Percentiles rank a stretch among this genome's conserved stretches.
These are phyloP conservation scores for Microplitis manilae DNA, from an alignment of 2,888 invertebrate genomes.

Conservation along the genomic window DNA sequence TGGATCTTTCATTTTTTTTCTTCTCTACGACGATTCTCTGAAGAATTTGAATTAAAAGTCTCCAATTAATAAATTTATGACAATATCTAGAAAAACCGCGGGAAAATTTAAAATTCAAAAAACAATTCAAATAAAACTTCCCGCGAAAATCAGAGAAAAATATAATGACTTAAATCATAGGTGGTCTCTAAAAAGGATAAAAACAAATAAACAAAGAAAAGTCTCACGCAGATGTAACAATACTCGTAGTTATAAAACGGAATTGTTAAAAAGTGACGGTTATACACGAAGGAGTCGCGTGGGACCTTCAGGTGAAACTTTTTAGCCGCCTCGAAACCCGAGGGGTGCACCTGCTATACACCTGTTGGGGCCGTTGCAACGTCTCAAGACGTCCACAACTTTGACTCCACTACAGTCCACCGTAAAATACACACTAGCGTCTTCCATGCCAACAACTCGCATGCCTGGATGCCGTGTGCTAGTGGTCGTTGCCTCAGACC, in stretches of 20 bases:
- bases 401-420: constrained; percentile 19
- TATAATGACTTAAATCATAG: no score
- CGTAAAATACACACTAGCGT: not conserved
- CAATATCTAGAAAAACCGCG: no score
- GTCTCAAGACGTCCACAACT: constrained; percentile 44
- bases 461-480: not conserved
- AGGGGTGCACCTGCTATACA: constrained; percentile 69
- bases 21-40: no score
- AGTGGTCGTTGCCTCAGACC: not conserved
- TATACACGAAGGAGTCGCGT: constrained; percentile 54
- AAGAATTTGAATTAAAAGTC: no score
- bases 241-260: not conserved
- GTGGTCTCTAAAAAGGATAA: no score
- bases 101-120: no score
- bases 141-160: no score
- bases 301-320: constrained; percentile 69
- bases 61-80: no score
- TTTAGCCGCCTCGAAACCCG: constrained; percentile 58
- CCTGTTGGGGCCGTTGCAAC: constrained; percentile 68
- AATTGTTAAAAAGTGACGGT: not conserved
- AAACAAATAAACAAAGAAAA: no score
- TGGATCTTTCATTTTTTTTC: no score
- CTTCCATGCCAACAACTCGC: not conserved
- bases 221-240: no score
- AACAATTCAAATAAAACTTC: no score